Percentiles rank a stretch among this genome's conserved stretches.
These are phyloP conservation scores for Catamblyrhynchus diadema DNA, from an alignment of 2,797 vertebrate species.

Conservation along the genomic window DNA sequence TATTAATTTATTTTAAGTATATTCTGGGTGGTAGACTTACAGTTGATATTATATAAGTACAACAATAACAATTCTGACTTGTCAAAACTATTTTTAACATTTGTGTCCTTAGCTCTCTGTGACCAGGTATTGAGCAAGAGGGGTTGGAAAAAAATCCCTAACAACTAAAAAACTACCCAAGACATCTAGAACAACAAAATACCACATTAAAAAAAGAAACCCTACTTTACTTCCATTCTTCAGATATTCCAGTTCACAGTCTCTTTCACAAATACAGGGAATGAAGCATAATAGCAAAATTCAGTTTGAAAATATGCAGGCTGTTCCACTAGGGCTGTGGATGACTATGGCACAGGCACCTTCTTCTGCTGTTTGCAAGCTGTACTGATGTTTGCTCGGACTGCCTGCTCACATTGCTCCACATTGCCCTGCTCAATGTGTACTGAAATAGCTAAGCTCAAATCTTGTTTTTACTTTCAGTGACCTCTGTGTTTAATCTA, in stretches of 20 bases:
- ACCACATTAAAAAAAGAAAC: not conserved
- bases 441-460: not conserved
- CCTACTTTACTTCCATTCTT: not conserved
- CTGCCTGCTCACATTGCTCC: not conserved
- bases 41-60: not conserved
- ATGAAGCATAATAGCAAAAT: not conserved
- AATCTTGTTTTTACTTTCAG: not conserved
- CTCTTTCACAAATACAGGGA: not conserved
- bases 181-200: not conserved
- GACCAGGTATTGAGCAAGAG: not conserved
- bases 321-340: not conserved
- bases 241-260: not conserved
- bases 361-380: not conserved
- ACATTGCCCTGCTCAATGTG: not conserved
- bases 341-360: not conserved
- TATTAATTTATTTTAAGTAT: not conserved
- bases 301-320: not conserved
- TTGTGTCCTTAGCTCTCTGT: not conserved
- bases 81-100: not conserved
- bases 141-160: accelerated
- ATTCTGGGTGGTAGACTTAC: not conserved
- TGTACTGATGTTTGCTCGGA: not conserved
- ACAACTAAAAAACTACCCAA: not conserved
- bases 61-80: not conserved
- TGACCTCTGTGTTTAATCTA: not conserved